A percentile compares a stretch with the other conserved stretches of the same genome.
Conservation (phyloP, 2,888 invertebrate species). For the Andricus curvator region DNA sequence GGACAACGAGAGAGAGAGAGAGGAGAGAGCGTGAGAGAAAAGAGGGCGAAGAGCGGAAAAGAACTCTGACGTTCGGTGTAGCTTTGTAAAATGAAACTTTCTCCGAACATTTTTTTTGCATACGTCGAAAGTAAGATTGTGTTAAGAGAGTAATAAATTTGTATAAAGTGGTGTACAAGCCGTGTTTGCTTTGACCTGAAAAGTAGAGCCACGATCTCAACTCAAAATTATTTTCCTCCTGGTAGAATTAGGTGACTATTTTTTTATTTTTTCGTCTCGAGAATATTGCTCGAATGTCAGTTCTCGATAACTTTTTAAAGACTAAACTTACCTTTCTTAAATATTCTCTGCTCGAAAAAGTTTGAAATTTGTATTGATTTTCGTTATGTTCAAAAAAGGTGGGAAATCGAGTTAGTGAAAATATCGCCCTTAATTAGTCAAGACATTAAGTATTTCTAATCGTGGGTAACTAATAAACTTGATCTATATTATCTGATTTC, state of each 20-base stretch:
- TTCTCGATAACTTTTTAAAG: too few species aligned
- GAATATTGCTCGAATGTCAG: too few species aligned
- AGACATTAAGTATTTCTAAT: neutral
- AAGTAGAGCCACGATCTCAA: conserved; percentile 7
- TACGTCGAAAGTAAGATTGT: conserved; percentile 70
- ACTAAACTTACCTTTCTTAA: too few species aligned
- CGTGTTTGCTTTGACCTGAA: conserved; percentile 54
- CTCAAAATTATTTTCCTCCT: neutral
- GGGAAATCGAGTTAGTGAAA: neutral
- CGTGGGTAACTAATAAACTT: neutral
- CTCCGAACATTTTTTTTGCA: conserved; percentile 72
- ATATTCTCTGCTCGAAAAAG: neutral
- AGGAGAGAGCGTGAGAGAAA: conserved; percentile 39
- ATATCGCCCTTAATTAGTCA: neutral
- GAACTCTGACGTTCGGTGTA: conserved; percentile 65
- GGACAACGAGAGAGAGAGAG: conserved; percentile 51
- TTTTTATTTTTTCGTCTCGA: neutral
- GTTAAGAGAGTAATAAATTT: conserved; percentile 75
- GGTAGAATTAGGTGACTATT: neutral
- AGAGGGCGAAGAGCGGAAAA: conserved; percentile 47
- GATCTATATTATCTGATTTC: neutral
- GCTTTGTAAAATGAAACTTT: conserved; percentile 73
- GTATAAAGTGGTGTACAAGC: conserved; percentile 73
- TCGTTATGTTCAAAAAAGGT: neutral
- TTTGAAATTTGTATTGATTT: neutral